phyloP scores from a whole-genome alignment of 2,797 vertebrate species.

The Cossypha dichroa region DNA sequence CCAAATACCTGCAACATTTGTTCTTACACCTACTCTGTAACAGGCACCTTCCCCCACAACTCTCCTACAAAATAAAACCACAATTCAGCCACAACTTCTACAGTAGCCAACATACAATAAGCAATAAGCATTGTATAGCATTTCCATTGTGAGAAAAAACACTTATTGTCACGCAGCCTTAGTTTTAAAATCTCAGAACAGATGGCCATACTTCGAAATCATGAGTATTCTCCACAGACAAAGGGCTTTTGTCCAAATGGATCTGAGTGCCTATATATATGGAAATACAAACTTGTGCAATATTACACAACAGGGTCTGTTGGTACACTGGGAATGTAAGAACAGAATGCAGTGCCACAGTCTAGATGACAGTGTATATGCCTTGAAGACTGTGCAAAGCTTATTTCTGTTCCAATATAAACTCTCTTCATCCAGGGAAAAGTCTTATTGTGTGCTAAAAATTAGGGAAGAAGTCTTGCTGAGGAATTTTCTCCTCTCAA shows the following conservation, averaged over 20 bases:
- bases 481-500: background rate
- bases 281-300: slow-evolving; percentile 34
- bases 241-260: slow-evolving; percentile 52
- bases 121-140: background rate
- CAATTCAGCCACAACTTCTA: background rate
- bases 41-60: background rate
- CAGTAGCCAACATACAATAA: background rate
- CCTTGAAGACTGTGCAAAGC: background rate
- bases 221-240: slow-evolving; percentile 49
- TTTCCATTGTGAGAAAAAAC: background rate
- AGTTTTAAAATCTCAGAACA: slow-evolving; percentile 51
- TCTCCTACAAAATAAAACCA: background rate
- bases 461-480: background rate
- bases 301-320: background rate
- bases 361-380: background rate
- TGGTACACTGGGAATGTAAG: background rate
- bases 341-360: background rate
- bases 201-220: slow-evolving; percentile 45
- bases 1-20: background rate
- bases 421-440: background rate
- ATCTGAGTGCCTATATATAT: slow-evolving; percentile 48
- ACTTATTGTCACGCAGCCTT: background rate
- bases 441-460: background rate
- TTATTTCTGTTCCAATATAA: background rate
- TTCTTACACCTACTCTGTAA: background rate